These are phyloP conservation scores for Leptura quadrifasciata DNA, from an alignment of 2,888 invertebrate genomes.

Conservation along the genomic window DNA sequence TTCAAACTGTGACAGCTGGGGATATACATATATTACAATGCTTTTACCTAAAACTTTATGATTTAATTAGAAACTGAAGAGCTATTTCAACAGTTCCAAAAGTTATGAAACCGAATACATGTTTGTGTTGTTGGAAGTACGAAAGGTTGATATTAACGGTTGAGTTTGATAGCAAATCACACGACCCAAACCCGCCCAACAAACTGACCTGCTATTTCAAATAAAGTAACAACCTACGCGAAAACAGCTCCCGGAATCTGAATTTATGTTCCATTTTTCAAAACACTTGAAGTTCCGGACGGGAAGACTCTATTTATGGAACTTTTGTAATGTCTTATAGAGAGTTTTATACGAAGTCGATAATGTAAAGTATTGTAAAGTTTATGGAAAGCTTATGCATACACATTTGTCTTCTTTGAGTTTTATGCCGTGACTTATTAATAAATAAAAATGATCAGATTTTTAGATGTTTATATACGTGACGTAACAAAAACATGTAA, in stretches of 20 bases:
- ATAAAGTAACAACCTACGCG: conserved; percentile 18
- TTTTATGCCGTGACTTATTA: no score
- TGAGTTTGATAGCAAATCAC: neutral
- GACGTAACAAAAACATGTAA: no score
- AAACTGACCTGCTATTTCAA: neutral
- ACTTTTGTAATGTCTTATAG: neutral
- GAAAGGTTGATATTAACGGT: conserved; percentile 16
- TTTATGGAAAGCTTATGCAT: no score
- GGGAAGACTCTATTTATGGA: neutral
- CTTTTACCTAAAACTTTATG: neutral
- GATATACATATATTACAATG: neutral
- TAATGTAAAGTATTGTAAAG: neutral
- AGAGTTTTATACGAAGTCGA: neutral
- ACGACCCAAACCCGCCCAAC: neutral
- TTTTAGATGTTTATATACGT: no score
- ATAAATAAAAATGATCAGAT: no score
- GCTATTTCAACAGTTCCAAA: neutral
- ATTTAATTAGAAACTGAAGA: conserved; percentile 9
- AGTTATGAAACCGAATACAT: conserved; percentile 19
- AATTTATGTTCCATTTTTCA: neutral
- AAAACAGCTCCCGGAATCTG: neutral
- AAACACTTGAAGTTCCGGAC: neutral
- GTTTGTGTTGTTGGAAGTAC: conserved; percentile 16
- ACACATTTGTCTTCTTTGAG: no score
- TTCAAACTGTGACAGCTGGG: neutral